Percentiles rank a stretch among this genome's conserved stretches.
These are phyloP conservation scores for Iguana delicatissima DNA, from an alignment of 2,797 vertebrate genomes.

Conservation along the genomic window DNA sequence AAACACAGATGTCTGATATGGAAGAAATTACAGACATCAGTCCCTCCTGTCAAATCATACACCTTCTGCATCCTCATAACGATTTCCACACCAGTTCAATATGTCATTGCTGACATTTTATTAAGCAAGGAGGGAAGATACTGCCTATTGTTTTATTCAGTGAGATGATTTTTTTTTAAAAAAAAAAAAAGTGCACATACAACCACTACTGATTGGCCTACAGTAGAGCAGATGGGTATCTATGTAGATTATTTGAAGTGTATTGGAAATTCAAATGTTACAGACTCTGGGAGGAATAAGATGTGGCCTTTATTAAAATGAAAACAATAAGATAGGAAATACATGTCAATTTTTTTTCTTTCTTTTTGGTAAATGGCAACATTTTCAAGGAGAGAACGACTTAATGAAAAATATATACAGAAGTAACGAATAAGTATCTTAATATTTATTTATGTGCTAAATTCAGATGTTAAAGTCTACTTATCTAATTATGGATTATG, in stretches of 20 bases:
- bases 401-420: background rate
- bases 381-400: background rate
- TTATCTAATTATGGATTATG: background rate
- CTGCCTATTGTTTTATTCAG: slow-evolving; percentile 10
- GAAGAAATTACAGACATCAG: background rate
- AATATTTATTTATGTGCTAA: background rate
- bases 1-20: background rate
- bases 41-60: background rate
- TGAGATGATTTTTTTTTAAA: background rate
- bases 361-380: background rate
- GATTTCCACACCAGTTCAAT: background rate
- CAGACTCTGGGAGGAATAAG: background rate
- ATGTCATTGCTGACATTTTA: background rate
- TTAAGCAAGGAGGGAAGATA: background rate
- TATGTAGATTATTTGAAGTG: slow-evolving; percentile 16
- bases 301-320: background rate
- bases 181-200: background rate
- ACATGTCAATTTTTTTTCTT: background rate
- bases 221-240: background rate
- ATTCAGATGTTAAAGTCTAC: background rate
- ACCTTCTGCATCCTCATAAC: too few relatives aligned
- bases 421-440: background rate
- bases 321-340: background rate
- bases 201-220: background rate
- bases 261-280: slow-evolving; percentile 21